Conservation (phyloP, 2,113 vertebrate species). For the Eurypyga helias region DNA sequence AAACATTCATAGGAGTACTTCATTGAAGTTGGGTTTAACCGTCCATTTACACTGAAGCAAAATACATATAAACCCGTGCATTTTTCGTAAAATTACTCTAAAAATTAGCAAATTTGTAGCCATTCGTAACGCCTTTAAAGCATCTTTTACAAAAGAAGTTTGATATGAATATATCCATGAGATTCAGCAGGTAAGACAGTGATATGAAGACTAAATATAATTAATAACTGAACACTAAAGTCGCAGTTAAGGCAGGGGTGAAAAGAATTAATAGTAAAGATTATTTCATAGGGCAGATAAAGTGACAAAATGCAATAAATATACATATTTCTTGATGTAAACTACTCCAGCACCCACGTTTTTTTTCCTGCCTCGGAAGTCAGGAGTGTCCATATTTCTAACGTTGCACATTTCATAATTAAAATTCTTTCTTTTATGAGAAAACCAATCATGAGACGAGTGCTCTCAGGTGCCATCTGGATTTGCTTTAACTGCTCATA, state of each 20-base stretch:
- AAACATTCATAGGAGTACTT: slow-evolving; percentile 78
- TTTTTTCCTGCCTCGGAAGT: background rate
- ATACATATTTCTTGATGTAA: slow-evolving; percentile 5
- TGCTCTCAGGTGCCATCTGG: background rate
- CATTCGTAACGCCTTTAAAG: slow-evolving; percentile 51
- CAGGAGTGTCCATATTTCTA: background rate
- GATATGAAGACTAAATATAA: slow-evolving; percentile 51
- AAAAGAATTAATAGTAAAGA: slow-evolving; percentile 41
- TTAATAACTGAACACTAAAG: slow-evolving; percentile 40
- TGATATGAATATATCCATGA: slow-evolving; percentile 46
- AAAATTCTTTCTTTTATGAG: background rate
- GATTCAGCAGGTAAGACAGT: slow-evolving; percentile 47
- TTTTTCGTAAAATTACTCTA: slow-evolving; percentile 73
- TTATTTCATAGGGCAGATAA: slow-evolving; percentile 17
- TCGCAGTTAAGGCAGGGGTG: slow-evolving; percentile 76
- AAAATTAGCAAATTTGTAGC: slow-evolving; percentile 70
- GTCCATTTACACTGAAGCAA: slow-evolving; percentile 74
- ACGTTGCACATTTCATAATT: background rate
- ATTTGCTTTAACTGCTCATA: background rate
- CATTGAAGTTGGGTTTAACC: slow-evolving; percentile 60
- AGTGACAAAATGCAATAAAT: slow-evolving; percentile 25
- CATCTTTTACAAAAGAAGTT: slow-evolving; percentile 51
- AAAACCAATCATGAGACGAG: background rate
- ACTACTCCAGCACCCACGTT: background rate
- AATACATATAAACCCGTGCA: slow-evolving; percentile 77